These are phyloP conservation scores for Caradrina clavipalpis DNA, from an alignment of 2,888 invertebrate species.

Conservation along the genomic window DNA sequence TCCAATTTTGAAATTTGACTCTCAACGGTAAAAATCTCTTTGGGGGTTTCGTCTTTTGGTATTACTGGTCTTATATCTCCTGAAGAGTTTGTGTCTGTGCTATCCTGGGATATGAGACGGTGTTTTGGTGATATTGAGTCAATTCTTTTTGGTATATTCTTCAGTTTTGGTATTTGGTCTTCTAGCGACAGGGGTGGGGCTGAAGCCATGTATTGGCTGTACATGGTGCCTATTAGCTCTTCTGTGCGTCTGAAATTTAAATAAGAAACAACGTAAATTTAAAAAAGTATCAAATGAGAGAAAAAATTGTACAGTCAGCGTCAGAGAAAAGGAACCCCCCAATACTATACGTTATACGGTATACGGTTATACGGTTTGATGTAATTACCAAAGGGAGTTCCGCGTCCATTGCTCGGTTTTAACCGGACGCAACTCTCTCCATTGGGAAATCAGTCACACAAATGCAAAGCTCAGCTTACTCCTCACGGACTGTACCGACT, in stretches of 20 bases:
- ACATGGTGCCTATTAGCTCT: constrained; percentile 91
- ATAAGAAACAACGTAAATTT: too few species aligned
- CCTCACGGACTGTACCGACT: too few species aligned
- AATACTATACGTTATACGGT: too few species aligned
- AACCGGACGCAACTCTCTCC: too few species aligned
- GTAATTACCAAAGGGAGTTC: too few species aligned
- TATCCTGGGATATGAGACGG: constrained; percentile 77
- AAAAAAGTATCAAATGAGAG: too few species aligned
- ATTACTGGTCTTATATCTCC: constrained; percentile 84
- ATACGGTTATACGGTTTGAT: too few species aligned
- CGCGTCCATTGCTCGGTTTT: too few species aligned
- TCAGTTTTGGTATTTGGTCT: constrained; percentile 77
- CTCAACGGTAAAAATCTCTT: constrained; percentile 83
- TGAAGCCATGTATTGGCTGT: constrained; percentile 88
- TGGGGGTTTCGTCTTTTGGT: constrained; percentile 62
- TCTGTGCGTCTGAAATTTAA: constrained; percentile 89
- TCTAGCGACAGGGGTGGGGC: constrained; percentile 83
- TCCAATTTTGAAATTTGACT: constrained; percentile 82
- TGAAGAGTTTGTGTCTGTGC: constrained; percentile 85
- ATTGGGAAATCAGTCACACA: too few species aligned
- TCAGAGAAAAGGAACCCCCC: too few species aligned
- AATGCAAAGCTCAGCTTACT: too few species aligned
- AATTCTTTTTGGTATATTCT: constrained; percentile 74
- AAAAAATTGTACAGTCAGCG: too few species aligned
- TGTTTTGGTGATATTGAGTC: constrained; percentile 76